phyloP scores from a whole-genome alignment of 1,140 invertebrate species.

The Drosophila sechellia region DNA sequence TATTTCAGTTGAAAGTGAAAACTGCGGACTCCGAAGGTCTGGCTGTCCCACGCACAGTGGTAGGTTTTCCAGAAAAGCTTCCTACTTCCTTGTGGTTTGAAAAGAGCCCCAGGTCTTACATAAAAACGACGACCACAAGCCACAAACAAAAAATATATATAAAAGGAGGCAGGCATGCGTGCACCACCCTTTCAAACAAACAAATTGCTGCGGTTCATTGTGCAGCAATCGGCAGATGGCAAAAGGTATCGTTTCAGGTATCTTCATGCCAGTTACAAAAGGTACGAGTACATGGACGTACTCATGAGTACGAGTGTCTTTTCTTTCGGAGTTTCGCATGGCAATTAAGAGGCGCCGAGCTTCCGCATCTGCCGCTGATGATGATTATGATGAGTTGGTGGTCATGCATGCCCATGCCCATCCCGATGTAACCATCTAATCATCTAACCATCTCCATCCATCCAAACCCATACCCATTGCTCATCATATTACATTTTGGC shows the following conservation, averaged over 20 bases:
- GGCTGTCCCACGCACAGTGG: constrained; percentile 7
- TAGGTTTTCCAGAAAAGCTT: constrained; percentile 6
- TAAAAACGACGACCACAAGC: constrained; percentile 33
- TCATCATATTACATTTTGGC: constrained; percentile 28
- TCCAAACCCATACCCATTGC: background rate
- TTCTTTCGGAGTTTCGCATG: constrained; percentile 58
- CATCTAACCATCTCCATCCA: background rate
- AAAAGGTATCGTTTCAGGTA: constrained; percentile 6
- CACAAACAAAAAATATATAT: background rate
- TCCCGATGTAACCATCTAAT: background rate
- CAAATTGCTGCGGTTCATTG: constrained; percentile 48
- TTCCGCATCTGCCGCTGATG: constrained; percentile 40
- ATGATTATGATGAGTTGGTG: constrained; percentile 51
- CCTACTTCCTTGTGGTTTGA: constrained; percentile 39
- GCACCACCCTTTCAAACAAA: constrained; percentile 43
- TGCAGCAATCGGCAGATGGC: constrained; percentile 28
- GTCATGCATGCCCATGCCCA: constrained; percentile 20
- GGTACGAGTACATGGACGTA: constrained; percentile 7
- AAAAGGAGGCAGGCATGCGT: constrained; percentile 60
- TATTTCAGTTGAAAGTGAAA: constrained; percentile 3
- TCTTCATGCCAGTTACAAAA: constrained; percentile 40
- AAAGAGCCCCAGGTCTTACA: constrained; percentile 25
- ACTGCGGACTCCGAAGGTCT: constrained; percentile 2
- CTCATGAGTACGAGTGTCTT: background rate
- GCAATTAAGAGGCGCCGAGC: constrained; percentile 32